Evolutionary conservation across 2,113 vertebrate genomes (phyloP), one percentile per base, ranked within the genome.

Genomic region (Spheniscus mendiculus): DNA sequence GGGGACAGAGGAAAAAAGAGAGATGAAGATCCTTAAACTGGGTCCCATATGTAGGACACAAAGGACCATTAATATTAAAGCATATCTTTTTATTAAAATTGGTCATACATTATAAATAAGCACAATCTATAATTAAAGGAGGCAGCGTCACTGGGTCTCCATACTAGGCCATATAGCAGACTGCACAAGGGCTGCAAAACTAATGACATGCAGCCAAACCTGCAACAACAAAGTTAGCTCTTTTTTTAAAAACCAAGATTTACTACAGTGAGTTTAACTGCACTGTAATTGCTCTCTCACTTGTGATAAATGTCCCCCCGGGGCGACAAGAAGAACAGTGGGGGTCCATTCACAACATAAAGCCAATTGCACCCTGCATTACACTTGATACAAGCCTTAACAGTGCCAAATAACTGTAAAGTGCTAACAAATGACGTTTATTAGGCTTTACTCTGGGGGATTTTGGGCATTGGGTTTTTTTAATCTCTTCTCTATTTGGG

Each of bases 1-100:
- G 95, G 44, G 32, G 6, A 25, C 6, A 85, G 49, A 78, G 19
- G 2, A 3, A 22, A 87, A 71, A 45, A 91, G 9, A 95, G 38
- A 94, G 29, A 93, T 8, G 29, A 87, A 90, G 32, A 82, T 78
- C 58, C 45, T 97, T 96, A 96, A 95, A 90, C 52, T 82, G 63
- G 12, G 38, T 73, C 73, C 79, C 47, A 61, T 42, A 80, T 67
- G 36, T 21, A 85, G 40, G 47, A 59, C 55, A 80, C 36, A 90
- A 82, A 36, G 53, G 69, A 23, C 2, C 21, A 47, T 82, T 92
- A 84, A 87, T 93, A 93, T 88, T 83, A 89, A 96, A 95, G 26
- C 38, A 22, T 47, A 69, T 59, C 44, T 42, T 90, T 97, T 71
- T 69, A 92, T 92, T 92, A 76, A 94, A 94, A 94, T 92, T 47